Evolutionary conservation across 2,113 vertebrate species (phyloP).

Genomic region (Ia io): DNA sequence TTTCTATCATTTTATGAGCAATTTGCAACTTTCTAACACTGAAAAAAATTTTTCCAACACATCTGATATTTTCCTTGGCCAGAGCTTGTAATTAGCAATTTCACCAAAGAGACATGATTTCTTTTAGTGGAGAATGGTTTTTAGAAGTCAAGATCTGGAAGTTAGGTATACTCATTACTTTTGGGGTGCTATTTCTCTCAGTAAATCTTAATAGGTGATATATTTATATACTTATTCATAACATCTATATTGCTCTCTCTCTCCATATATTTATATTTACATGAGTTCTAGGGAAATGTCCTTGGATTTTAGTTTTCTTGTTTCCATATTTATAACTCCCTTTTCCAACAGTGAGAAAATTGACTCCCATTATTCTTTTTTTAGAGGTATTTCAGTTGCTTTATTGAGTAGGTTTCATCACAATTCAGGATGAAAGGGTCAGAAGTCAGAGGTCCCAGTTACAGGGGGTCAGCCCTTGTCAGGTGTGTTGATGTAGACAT

Average conservation of each 20-base stretch:
- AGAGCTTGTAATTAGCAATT: neutral
- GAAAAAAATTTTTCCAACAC: neutral
- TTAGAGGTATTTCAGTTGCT: neutral
- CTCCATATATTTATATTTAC: neutral
- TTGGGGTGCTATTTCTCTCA: neutral
- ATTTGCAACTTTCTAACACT: neutral
- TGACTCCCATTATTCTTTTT: neutral
- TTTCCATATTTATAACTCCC: neutral
- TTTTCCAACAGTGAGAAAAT: neutral
- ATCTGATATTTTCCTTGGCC: neutral
- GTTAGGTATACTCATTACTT: neutral
- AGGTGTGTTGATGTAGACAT: constrained; percentile 68
- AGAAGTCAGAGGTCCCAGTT: neutral
- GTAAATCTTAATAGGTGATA: neutral
- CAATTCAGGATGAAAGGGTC: neutral
- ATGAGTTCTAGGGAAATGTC: neutral
- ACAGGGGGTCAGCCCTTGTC: constrained; percentile 35
- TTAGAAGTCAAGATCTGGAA: neutral
- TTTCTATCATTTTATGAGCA: neutral
- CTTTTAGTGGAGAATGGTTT: neutral
- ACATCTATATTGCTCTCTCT: too few species aligned
- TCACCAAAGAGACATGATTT: neutral
- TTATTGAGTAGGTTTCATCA: constrained; percentile 39
- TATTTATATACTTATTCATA: neutral
- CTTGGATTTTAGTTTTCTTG: neutral